Percentiles rank a stretch among this genome's conserved stretches.
Conservation (phyloP, 2,113 vertebrate genomes). For the Hyperoodon ampullatus region DNA sequence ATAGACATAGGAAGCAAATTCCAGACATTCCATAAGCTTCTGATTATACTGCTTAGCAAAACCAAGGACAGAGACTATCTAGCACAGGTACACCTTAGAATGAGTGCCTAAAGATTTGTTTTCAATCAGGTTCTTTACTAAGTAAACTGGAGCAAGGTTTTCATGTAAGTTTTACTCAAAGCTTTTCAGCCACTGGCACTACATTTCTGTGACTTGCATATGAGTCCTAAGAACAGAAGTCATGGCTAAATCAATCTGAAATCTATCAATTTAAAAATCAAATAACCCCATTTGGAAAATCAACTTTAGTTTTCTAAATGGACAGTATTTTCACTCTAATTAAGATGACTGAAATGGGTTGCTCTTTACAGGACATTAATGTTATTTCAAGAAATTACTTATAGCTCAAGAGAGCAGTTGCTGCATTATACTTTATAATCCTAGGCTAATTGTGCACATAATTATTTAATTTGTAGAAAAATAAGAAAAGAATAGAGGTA, state of each 20-base stretch:
- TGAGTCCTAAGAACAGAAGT: neutral
- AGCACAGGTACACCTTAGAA: neutral
- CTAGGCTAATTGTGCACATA: neutral
- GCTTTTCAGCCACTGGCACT: neutral
- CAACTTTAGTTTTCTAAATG: neutral
- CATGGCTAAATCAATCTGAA: neutral
- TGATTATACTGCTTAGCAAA: neutral
- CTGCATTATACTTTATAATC: neutral
- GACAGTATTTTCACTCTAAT: neutral
- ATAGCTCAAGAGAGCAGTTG: neutral
- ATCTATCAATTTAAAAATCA: neutral
- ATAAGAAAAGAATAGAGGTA: neutral
- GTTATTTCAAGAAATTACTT: neutral
- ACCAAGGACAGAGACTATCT: neutral
- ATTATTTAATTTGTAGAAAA: conserved; percentile 16
- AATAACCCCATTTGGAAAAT: neutral
- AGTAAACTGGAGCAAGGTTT: neutral
- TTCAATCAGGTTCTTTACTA: neutral
- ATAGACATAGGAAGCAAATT: conserved; percentile 23
- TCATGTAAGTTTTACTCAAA: neutral
- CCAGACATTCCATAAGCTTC: neutral
- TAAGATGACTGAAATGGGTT: neutral
- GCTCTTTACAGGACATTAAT: neutral
- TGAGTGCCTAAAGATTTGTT: neutral
- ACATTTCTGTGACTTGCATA: neutral